phyloP scores from a whole-genome alignment of 2,113 vertebrate species.

The Lamprotornis superbus region DNA sequence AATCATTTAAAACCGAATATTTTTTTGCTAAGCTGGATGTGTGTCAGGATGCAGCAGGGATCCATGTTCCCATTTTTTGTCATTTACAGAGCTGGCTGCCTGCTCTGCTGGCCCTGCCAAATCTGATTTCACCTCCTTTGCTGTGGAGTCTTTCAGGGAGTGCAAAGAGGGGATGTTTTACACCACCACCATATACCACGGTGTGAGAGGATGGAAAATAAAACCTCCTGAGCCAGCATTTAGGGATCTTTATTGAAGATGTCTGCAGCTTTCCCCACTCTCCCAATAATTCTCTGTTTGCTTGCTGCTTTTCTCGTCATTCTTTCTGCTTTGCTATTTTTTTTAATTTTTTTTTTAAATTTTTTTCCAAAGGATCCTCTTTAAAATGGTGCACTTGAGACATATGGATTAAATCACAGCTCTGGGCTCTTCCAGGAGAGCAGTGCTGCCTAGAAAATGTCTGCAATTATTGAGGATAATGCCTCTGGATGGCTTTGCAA shows the following conservation, averaged over 20 bases:
- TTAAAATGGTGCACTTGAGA: not conserved
- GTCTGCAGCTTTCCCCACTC: conserved; percentile 28
- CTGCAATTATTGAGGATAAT: not conserved
- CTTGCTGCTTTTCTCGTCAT: conserved; percentile 22
- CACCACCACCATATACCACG: not conserved
- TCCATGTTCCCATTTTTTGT: not conserved
- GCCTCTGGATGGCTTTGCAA: not conserved
- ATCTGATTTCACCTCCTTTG: conserved; percentile 48
- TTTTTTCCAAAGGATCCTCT: not conserved
- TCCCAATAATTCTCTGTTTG: conserved; percentile 23
- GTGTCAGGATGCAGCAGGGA: not conserved
- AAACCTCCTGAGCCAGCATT: not conserved
- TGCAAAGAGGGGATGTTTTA: conserved; percentile 31
- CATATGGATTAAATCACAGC: conserved; percentile 36
- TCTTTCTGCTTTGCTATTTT: not conserved
- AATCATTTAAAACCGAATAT: rapidly evolving
- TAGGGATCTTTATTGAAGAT: conserved; percentile 31
- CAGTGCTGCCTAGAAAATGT: not conserved
- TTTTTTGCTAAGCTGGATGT: not conserved
- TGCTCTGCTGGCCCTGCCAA: not conserved
- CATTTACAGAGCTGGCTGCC: conserved; percentile 15
- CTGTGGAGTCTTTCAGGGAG: conserved; percentile 17
- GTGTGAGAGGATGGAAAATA: conserved; percentile 57
- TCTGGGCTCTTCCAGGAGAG: not conserved
- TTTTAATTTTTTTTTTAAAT: not conserved